Evolutionary conservation across 2,113 vertebrate genomes (phyloP).

Genomic region (Archilochus colubris): DNA sequence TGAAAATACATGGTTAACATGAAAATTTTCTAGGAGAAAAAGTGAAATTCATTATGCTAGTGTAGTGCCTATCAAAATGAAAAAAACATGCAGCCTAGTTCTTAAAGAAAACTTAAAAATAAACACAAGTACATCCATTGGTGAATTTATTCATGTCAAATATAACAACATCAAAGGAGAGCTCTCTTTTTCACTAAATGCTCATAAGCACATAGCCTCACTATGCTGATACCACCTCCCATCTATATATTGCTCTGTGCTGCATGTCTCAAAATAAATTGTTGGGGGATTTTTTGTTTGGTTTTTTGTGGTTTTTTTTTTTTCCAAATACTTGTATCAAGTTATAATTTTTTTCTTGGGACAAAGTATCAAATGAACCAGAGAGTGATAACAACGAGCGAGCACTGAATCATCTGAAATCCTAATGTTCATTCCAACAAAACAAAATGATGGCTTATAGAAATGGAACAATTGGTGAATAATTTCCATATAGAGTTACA

Average conservation of each 20-base stretch:
- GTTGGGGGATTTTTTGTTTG: too few species aligned
- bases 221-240: not conserved
- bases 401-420: not conserved
- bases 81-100: not conserved
- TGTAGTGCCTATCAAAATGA: not conserved
- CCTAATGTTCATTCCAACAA: not conserved
- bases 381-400: not conserved
- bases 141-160: not conserved
- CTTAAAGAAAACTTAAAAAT: not conserved
- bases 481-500: not conserved
- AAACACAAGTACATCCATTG: not conserved
- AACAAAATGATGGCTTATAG: not conserved
- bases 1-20: not conserved
- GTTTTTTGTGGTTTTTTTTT: too few species aligned
- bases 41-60: not conserved
- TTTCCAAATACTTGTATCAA: not conserved
- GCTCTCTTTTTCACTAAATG: not conserved
- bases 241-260: not conserved
- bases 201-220: not conserved
- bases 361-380: not conserved
- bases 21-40: not conserved
- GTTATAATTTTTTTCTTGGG: not conserved
- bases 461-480: not conserved
- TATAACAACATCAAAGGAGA: not conserved
- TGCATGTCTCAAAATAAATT: not conserved